A percentile compares a stretch with the other conserved stretches of the same genome.
Evolutionary conservation across 1,140 invertebrate genomes (phyloP).

Genomic region (Lysiphlebus fabarum): DNA sequence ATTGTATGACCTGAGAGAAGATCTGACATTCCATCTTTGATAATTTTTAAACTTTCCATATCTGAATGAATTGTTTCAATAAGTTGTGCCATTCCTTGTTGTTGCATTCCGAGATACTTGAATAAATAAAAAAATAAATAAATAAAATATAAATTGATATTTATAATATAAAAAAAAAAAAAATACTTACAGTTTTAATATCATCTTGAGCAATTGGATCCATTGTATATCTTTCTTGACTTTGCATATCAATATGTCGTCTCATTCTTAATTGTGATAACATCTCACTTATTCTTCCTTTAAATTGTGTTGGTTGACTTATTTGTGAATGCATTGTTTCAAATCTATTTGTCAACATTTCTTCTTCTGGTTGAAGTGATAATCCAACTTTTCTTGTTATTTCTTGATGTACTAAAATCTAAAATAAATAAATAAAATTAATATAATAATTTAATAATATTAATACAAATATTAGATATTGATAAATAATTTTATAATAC

Average conservation of each 20-base stretch:
- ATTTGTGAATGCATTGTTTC: conserved; percentile 83
- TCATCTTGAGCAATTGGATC: conserved; percentile 63
- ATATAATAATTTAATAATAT: conserved; percentile 7
- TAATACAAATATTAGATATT: neutral
- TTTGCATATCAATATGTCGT: conserved; percentile 56
- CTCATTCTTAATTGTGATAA: conserved; percentile 84
- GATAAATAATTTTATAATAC: neutral
- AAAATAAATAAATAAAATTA: conserved; percentile 22
- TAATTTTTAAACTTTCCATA: conserved; percentile 72
- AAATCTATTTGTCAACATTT: conserved; percentile 76
- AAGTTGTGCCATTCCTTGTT: conserved; percentile 78
- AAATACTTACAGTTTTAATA: conserved; percentile 59
- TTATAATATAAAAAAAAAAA: conserved; percentile 5
- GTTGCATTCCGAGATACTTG: conserved; percentile 77
- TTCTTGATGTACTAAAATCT: conserved; percentile 86
- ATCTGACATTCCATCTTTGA: conserved; percentile 71
- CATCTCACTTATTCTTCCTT: conserved; percentile 86
- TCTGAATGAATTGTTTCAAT: conserved; percentile 78
- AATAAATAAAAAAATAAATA: conserved; percentile 24
- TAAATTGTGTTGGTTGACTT: conserved; percentile 87
- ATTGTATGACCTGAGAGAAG: conserved; percentile 40
- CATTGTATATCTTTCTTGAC: conserved; percentile 60
- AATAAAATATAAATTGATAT: neutral
- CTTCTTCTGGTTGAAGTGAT: conserved; percentile 84
- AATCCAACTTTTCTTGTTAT: conserved; percentile 80